Conservation (phyloP, 1,140 invertebrate genomes). For the Nylanderia fulva region DNA sequence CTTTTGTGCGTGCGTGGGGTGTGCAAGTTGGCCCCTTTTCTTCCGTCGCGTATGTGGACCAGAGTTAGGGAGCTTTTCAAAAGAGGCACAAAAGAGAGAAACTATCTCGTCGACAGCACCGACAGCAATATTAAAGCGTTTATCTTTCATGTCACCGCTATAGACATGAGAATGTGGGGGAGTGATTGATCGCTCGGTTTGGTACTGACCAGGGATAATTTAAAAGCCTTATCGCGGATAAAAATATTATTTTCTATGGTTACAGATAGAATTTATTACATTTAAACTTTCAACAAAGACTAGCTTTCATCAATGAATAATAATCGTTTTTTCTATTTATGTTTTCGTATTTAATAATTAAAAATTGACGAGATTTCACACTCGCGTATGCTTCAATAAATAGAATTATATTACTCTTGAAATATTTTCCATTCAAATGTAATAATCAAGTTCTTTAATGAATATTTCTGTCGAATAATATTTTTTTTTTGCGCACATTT, state of each 20-base stretch:
- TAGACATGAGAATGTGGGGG: background rate
- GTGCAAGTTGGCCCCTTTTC: background rate
- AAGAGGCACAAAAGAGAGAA: background rate
- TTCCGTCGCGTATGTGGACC: constrained; percentile 56
- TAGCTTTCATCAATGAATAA: background rate
- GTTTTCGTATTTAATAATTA: too few relatives aligned
- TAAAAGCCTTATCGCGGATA: background rate
- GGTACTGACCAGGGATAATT: constrained; percentile 2
- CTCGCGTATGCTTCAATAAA: too few relatives aligned
- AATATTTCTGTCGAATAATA: background rate
- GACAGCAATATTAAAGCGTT: constrained; percentile 50
- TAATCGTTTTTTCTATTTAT: background rate
- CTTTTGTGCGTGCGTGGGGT: constrained; percentile 56
- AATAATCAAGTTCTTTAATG: background rate
- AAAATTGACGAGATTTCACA: too few relatives aligned
- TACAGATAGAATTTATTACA: background rate
- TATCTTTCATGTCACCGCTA: background rate
- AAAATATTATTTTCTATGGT: background rate
- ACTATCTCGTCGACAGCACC: constrained; percentile 11
- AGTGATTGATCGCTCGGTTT: background rate
- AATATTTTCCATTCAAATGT: background rate
- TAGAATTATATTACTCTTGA: background rate
- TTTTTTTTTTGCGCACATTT: background rate
- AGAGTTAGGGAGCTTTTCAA: constrained; percentile 59
- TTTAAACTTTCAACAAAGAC: background rate